A percentile compares a stretch with the other conserved stretches of the same genome.
phyloP scores from a whole-genome alignment of 2,888 invertebrate genomes.

The Apamea sordens region DNA sequence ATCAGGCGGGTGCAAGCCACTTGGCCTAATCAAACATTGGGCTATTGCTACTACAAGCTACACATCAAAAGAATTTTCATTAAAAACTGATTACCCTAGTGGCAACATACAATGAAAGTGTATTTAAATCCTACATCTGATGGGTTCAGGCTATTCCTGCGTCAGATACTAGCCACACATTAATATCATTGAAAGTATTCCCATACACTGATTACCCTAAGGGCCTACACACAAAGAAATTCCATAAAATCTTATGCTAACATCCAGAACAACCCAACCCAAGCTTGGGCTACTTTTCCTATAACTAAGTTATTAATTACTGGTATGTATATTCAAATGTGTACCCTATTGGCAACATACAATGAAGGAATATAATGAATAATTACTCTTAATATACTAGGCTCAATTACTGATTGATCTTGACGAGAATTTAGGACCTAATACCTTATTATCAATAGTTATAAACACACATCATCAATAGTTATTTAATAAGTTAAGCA shows the following conservation, averaged over 20 bases:
- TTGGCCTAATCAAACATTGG: constrained; percentile 10
- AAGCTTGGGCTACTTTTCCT: neutral
- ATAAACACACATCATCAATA: constrained; percentile 8
- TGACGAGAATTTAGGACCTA: neutral
- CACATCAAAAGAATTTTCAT: constrained; percentile 18
- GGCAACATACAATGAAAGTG: constrained; percentile 14
- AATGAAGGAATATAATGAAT: constrained; percentile 7
- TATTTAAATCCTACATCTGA: neutral
- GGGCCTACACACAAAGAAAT: neutral
- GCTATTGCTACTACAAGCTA: constrained; percentile 6
- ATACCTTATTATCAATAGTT: constrained; percentile 30
- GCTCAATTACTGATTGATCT: neutral
- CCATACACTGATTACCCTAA: constrained; percentile 3
- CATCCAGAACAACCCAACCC: neutral
- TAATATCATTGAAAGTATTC: constrained; percentile 5
- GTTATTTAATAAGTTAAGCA: constrained; percentile 4
- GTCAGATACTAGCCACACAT: neutral
- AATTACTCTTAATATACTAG: constrained; percentile 4
- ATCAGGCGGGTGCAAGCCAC: neutral
- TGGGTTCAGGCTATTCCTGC: constrained; percentile 1
- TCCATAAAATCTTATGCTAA: constrained; percentile 2
- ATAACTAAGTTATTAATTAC: neutral
- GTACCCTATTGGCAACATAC: constrained; percentile 13
- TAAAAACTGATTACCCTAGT: neutral
- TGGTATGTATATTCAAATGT: constrained; percentile 12